Base-by-base conservation (phyloP, 2,113 vertebrate species). In the Aythya baeri region DNA sequence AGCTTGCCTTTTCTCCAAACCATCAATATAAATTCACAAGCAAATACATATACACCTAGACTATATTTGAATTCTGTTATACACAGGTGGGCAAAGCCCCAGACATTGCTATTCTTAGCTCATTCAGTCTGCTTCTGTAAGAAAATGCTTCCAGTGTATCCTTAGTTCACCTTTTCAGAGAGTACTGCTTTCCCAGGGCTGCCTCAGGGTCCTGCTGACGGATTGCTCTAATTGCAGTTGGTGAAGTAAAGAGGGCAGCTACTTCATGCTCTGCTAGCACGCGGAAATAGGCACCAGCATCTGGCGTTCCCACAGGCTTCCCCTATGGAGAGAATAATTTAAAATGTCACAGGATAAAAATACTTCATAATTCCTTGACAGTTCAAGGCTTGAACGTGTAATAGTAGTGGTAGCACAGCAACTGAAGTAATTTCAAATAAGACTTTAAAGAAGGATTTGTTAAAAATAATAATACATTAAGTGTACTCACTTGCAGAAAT, bases 181-280 rank as follows among this genome's bases (percentile, higher is more conserved):
- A 93, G 97, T 99, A 99, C 89, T 96, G 98, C 80, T 97, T 98
- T 89, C 98, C 99, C 22, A 98, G 63, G 43, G 94, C 94, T 66
- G 98, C 98, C 46, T 98, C 97, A 16, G 99, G 98, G 97, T 99
- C 99, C 97, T 99, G 99, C 93, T 99, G 99, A 96, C 99, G 98
- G 91, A 99, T 99, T 85, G 99, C 99, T 97, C 99, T 98, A 96
- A 99, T 98, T 94, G 99, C 99, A 52, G 99, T 99, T n/a, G 99
- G 99, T 6, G 99, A 98, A 36, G 98, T 99, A 96, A 99, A 99
- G 98, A 98, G 96, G 87, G 98, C 98, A 66, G 98, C 97, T 17
- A 98, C 98, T 65, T 98, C 98, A 81, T 99, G 98, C 96, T 99
- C 99, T 6, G 99, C 98, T 65, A 99, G 96, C 83, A 99, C 98